Evolutionary conservation across 1,140 invertebrate genomes (phyloP).

Genomic region (Eumeta japonica): DNA sequence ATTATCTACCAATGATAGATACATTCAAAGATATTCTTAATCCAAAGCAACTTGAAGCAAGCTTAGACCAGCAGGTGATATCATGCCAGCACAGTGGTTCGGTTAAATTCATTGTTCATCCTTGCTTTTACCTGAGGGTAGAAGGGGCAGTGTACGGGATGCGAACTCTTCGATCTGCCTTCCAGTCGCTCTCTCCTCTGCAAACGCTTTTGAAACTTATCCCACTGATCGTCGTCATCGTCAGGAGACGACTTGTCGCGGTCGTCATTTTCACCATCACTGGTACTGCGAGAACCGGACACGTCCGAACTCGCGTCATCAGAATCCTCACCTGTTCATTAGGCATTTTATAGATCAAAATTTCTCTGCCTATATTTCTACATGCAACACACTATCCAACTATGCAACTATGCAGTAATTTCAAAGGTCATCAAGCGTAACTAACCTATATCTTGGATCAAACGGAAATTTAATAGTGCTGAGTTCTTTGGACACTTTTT

Average conservation of each 20-base stretch:
- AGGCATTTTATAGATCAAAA: too few species aligned
- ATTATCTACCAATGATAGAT: too few species aligned
- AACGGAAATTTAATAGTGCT: too few species aligned
- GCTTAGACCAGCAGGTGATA: neutral
- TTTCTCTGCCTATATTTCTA: too few species aligned
- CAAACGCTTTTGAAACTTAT: constrained; percentile 73
- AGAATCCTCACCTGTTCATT: constrained; percentile 34
- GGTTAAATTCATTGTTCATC: too few species aligned
- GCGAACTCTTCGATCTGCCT: constrained; percentile 90
- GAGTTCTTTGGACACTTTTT: too few species aligned
- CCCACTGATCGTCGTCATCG: constrained; percentile 75
- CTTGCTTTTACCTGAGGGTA: constrained; percentile 75
- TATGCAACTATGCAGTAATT: too few species aligned
- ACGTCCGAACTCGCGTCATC: constrained; percentile 37
- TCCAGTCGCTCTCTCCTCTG: constrained; percentile 86
- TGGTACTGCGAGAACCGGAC: constrained; percentile 24
- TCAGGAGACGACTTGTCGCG: constrained; percentile 59
- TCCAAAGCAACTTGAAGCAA: neutral
- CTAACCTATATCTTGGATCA: too few species aligned
- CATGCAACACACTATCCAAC: too few species aligned
- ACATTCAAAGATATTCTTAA: too few species aligned
- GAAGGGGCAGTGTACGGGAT: constrained; percentile 93
- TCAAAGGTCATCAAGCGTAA: too few species aligned
- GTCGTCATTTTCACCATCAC: constrained; percentile 27
- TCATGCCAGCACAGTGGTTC: neutral